Base-by-base conservation (phyloP, 2,888 invertebrate genomes). In the Agrochola lychnidis region DNA sequence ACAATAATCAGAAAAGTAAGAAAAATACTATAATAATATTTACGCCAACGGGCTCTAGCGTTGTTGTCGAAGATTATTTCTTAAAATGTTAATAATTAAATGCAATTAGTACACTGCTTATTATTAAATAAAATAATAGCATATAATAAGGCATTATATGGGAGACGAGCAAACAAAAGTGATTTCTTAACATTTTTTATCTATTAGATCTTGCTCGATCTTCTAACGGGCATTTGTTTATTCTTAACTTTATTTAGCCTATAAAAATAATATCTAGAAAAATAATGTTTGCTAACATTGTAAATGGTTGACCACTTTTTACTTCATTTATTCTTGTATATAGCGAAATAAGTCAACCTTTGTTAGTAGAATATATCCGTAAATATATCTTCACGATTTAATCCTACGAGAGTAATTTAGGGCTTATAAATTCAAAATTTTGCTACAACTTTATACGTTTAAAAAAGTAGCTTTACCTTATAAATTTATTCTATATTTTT, bases 181-280 rank as follows among this genome's bases (percentile, higher is more conserved):
- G 19, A 76, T 62, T 70, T 70, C 0, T 40, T 42, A 62, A 63
- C 22, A 40, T 25, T 36, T 59, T 56, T 53, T 76, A 64, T 73
- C 25, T 12, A 40, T 76, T 64, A 22, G 42, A 70, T 61, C 45
- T 61, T 76, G 81, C 81, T 87, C 79, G 51, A 73, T 36, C 57
- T 53, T 82, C 69, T 66, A 79, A 80, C 63, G 87, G 88, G 87
- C 85, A 88, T 88, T 88, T 77, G 69, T 48, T 73, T 76, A 75
- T 66, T 56, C 22, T 62, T 78, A 82, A 78, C 16, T 57, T 71
- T 86, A 84, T 57, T 71, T 86, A 84, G 76, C 25, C 61, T 75
- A 64, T 45, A 67, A n/a, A n/a, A n/a, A n/a, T n/a, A n/a, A n/a
- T n/a, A n/a, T 62, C 12, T 77, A 76, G 45, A 74, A 68, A 71